Conservation (phyloP, 2,797 vertebrate genomes). For the Coregonus sp. region DNA sequence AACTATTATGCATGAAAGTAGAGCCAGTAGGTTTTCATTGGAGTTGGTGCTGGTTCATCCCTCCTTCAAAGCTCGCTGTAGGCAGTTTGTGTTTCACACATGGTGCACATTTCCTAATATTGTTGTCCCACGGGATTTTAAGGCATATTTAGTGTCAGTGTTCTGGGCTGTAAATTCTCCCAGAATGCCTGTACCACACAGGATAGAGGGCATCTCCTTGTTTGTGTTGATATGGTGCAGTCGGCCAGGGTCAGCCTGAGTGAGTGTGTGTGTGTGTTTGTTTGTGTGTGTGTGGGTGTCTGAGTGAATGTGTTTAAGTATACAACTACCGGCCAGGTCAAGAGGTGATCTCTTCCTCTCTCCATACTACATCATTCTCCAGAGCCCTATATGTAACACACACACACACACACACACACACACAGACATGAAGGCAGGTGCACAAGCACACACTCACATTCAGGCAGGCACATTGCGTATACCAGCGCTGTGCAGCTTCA, state of each 20-base stretch:
- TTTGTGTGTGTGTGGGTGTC: not conserved
- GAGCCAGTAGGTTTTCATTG: constrained; percentile 34
- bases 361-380: too few relatives aligned
- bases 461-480: not conserved
- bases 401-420: not conserved
- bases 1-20: constrained; percentile 54
- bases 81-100: constrained; percentile 51
- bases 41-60: constrained; percentile 27
- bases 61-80: constrained; percentile 37
- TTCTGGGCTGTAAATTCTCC: constrained; percentile 59
- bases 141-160: constrained; percentile 40
- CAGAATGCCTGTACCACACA: constrained; percentile 39
- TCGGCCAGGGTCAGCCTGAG: constrained; percentile 38
- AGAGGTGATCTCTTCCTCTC: too few relatives aligned
- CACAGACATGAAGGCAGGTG: not conserved
- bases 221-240: constrained; percentile 60
- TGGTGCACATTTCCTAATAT: constrained; percentile 31
- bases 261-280: constrained; percentile 6
- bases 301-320: not conserved
- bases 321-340: too few relatives aligned
- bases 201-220: constrained; percentile 37
- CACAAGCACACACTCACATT: constrained; percentile 11
- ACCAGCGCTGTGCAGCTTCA: not conserved
- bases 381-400: not conserved
- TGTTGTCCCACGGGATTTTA: constrained; percentile 49